Percentiles rank a stretch among this genome's conserved stretches.
These are phyloP conservation scores for Nautilus pompilius DNA, from an alignment of 1,140 invertebrate species.

Conservation along the genomic window DNA sequence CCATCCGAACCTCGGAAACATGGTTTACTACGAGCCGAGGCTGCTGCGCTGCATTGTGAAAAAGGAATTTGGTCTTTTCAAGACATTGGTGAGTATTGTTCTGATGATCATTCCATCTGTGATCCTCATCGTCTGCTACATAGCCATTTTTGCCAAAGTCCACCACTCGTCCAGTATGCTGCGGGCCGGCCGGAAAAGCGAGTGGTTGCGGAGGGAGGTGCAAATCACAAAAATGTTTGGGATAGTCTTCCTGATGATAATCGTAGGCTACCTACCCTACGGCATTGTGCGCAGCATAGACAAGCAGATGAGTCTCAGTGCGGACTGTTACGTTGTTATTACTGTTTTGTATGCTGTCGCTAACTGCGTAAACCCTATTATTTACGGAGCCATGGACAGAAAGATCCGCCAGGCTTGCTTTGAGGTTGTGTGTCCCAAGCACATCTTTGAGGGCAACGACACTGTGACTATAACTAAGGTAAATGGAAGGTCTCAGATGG, in stretches of 20 bases:
- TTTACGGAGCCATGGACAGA: constrained; percentile 53
- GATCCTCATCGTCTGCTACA: constrained; percentile 51
- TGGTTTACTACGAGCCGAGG: constrained; percentile 49
- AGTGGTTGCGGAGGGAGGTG: constrained; percentile 50
- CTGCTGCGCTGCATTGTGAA: constrained; percentile 49
- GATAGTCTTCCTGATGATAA: constrained; percentile 51
- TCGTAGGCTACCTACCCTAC: constrained; percentile 53
- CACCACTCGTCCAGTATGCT: constrained; percentile 39
- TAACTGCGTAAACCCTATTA: constrained; percentile 49
- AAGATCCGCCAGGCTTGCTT: constrained; percentile 46
- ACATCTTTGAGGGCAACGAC: too few species aligned
- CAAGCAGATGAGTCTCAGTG: constrained; percentile 36
- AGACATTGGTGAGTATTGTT: constrained; percentile 45
- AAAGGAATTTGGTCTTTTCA: constrained; percentile 44
- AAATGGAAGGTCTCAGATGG: too few species aligned
- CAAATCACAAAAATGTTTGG: constrained; percentile 57
- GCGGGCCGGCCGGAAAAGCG: constrained; percentile 33
- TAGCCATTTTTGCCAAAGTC: constrained; percentile 52
- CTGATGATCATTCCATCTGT: constrained; percentile 51
- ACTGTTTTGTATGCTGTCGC: constrained; percentile 52
- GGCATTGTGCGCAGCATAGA: constrained; percentile 50
- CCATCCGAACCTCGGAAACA: constrained; percentile 45
- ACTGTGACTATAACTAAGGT: too few species aligned
- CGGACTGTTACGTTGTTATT: constrained; percentile 53
- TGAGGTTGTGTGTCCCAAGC: constrained; percentile 25